Percentiles rank a stretch among this genome's conserved stretches.
Evolutionary conservation across 2,113 vertebrate genomes (phyloP).

Genomic region (Rhinolophus sinicus): DNA sequence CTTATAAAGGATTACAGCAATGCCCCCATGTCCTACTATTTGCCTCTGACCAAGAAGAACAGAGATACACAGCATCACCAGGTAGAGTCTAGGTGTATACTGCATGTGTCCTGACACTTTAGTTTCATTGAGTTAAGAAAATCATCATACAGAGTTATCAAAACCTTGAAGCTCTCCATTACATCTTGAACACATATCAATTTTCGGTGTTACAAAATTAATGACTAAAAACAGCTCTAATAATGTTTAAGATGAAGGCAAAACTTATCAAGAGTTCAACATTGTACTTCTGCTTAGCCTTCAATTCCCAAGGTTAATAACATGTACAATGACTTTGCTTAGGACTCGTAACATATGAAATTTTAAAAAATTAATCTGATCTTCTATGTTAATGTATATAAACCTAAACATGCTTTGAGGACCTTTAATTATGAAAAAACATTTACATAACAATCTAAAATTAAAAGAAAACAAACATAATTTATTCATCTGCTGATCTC

Average conservation of each 20-base stretch:
- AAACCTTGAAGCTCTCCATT: background rate
- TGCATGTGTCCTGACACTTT: slow-evolving; percentile 4
- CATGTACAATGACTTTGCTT: background rate
- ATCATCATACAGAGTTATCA: background rate
- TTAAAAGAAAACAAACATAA: background rate
- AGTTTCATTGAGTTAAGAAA: background rate
- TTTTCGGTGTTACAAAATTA: background rate
- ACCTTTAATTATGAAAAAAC: background rate
- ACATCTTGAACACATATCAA: background rate
- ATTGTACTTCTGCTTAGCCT: background rate
- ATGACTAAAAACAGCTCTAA: background rate
- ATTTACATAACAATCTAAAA: background rate
- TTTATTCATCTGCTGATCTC: background rate
- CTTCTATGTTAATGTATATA: background rate
- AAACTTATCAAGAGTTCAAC: background rate
- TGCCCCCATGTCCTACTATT: slow-evolving; percentile 37
- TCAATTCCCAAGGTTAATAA: background rate
- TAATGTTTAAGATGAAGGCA: background rate
- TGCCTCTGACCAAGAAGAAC: slow-evolving; percentile 65
- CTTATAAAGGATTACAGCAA: slow-evolving; percentile 58
- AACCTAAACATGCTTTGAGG: background rate
- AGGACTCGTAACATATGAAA: background rate
- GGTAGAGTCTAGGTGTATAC: background rate
- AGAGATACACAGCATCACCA: background rate
- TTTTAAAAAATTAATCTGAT: background rate